Conservation (phyloP, 2,888 invertebrate genomes). For the Tipula vernalis region DNA sequence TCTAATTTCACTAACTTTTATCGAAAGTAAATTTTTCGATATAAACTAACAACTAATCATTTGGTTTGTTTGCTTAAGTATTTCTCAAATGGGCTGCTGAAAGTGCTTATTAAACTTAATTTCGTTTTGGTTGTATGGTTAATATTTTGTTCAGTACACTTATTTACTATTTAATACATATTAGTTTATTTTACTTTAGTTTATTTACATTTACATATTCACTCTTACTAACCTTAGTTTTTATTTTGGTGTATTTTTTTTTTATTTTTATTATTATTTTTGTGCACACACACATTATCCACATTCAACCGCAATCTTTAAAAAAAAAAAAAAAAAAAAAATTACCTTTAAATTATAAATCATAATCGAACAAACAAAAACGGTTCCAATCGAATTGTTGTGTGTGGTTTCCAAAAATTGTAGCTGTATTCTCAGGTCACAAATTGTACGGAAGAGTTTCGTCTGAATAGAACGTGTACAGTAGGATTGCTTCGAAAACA, state of each 20-base stretch:
- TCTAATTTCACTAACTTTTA: too few relatives aligned
- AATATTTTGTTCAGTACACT: background rate
- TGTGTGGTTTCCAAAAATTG: background rate
- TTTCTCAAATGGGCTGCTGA: background rate
- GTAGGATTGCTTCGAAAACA: conserved; percentile 27
- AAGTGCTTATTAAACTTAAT: background rate
- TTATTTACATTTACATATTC: background rate
- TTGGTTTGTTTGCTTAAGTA: background rate
- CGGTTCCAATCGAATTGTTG: background rate
- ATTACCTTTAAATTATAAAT: background rate
- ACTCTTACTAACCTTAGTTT: background rate
- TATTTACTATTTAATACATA: background rate
- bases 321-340: background rate
- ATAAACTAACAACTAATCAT: background rate
- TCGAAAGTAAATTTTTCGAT: too few relatives aligned
- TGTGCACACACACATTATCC: background rate
- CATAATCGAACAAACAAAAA: background rate
- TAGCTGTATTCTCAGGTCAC: background rate
- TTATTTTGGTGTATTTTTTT: background rate
- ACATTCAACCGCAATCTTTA: background rate
- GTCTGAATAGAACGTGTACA: background rate
- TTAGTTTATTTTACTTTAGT: background rate
- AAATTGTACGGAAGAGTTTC: background rate
- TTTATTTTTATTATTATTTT: background rate
- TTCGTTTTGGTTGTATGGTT: background rate